Evolutionary conservation across 2,113 vertebrate species (phyloP), one percentile per base, ranked within the genome.

Genomic region (Grammomys surdaster): DNA sequence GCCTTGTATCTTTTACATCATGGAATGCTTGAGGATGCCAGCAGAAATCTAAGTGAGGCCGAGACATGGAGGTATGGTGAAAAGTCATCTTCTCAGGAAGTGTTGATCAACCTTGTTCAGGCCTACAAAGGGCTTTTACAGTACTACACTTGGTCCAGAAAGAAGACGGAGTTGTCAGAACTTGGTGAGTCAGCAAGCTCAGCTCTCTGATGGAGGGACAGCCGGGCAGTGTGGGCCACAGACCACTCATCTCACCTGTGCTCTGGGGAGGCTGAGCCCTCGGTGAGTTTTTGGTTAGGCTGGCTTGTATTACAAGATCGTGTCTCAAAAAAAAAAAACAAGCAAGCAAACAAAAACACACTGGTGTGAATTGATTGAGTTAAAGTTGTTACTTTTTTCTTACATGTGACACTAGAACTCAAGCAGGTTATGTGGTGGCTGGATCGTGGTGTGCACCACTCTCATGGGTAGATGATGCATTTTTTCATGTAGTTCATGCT

Each of bases 31-130:
- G 98, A 99, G 17, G 99, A 99, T 6, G 99, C 99, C 2, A 99
- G 98, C 88, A 98, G 97, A 77, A 98, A 98, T 82, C 97, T 99
- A 46, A 98, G 97, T 40, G 43, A 98, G 0, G 98, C 99, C 40
- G 99, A 99, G 94, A 99, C 99, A 67, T 99, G 99, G 99, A 98
- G 99, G 67, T 98, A 98, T 0, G 99, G 99, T 63, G 99, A 98
- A 36, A 98, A 98, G 95, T 98, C 99, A 0, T 58, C 88, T 1
- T 77, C 90, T 86, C 99, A 99, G 98, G 46, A 97, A 56, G 98
- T 99, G 89, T 96, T 94, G 48, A 95, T 98, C 63, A 99, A 98
- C 90, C 98, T 99, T 73, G 96, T 99, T 91, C 99, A 99, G 76
- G 99, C 99, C 43, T 99, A 99, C 97, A 99, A 97, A 76, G 99